Conservation (phyloP, 2,888 invertebrate genomes). For the Platycheirus rosarum region DNA sequence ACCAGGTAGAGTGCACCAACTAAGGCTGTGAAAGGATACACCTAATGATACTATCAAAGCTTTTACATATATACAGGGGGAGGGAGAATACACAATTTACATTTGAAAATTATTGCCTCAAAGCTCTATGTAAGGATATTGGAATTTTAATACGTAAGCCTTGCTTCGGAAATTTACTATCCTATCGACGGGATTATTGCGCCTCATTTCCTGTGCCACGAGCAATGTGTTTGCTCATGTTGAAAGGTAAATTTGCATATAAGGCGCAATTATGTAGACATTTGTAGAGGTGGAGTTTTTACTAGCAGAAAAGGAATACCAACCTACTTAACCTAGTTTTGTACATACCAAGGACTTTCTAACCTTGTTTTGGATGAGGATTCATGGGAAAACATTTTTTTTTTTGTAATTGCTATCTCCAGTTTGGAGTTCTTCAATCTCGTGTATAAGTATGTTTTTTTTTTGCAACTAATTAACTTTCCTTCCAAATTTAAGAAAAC, state of each 20-base stretch:
- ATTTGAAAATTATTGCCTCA: conserved; percentile 26
- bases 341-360: too few species aligned
- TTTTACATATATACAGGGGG: too few species aligned
- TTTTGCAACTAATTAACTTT: too few species aligned
- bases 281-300: background rate
- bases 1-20: background rate
- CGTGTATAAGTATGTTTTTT: too few species aligned
- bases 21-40: background rate
- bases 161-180: conserved; percentile 15
- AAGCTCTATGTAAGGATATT: background rate
- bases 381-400: too few species aligned
- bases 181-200: conserved; percentile 33
- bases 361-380: too few species aligned
- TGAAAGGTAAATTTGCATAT: conserved; percentile 14
- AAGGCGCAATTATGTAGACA: conserved; percentile 13
- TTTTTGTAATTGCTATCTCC: too few species aligned
- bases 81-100: conserved; percentile 20
- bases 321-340: background rate
- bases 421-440: too few species aligned
- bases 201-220: background rate
- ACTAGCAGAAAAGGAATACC: background rate
- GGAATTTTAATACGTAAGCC: conserved; percentile 6
- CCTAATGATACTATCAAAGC: conserved; percentile 22
- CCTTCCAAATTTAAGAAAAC: too few species aligned
- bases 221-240: conserved; percentile 11